Evolutionary conservation across 2,797 vertebrate genomes (phyloP).

Genomic region (Lithobates sylvaticus): DNA sequence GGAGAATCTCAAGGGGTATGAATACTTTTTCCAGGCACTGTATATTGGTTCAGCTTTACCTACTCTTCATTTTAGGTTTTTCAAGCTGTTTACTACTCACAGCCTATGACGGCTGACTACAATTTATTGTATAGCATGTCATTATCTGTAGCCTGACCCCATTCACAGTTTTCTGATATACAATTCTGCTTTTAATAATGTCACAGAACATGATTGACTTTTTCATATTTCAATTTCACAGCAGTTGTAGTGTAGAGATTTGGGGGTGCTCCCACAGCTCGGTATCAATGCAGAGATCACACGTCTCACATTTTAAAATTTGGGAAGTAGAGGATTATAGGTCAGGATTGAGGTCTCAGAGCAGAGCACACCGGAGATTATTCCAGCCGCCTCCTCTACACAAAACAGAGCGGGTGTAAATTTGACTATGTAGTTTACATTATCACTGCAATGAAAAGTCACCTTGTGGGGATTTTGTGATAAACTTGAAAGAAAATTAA

Average conservation of each 20-base stretch:
- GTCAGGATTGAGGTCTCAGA: conserved; percentile 39
- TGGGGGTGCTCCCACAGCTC: conserved; percentile 19
- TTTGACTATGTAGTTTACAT: conserved; percentile 52
- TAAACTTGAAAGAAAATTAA: conserved; percentile 52
- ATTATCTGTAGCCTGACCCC: conserved; percentile 15
- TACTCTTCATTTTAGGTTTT: too few relatives aligned
- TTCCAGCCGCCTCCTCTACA: conserved; percentile 36
- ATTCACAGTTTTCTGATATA: conserved; percentile 41
- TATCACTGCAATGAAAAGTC: conserved; percentile 50
- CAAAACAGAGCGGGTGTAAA: conserved; percentile 58
- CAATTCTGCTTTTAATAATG: conserved; percentile 42
- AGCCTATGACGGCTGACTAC: neutral
- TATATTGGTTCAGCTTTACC: too few relatives aligned
- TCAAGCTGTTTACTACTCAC: too few relatives aligned
- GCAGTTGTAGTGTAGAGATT: conserved; percentile 6
- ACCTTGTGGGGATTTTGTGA: conserved; percentile 59
- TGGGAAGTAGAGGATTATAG: conserved; percentile 38
- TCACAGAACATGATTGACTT: conserved; percentile 28
- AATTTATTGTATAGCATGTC: neutral
- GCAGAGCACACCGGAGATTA: conserved; percentile 34
- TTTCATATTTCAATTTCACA: conserved; percentile 46
- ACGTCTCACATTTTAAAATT: conserved; percentile 47
- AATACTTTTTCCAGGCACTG: too few relatives aligned
- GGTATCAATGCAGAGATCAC: conserved; percentile 24
- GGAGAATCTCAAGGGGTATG: too few relatives aligned